These are phyloP conservation scores for Melanchra persicariae DNA, from an alignment of 2,888 invertebrate species.

Conservation along the genomic window DNA sequence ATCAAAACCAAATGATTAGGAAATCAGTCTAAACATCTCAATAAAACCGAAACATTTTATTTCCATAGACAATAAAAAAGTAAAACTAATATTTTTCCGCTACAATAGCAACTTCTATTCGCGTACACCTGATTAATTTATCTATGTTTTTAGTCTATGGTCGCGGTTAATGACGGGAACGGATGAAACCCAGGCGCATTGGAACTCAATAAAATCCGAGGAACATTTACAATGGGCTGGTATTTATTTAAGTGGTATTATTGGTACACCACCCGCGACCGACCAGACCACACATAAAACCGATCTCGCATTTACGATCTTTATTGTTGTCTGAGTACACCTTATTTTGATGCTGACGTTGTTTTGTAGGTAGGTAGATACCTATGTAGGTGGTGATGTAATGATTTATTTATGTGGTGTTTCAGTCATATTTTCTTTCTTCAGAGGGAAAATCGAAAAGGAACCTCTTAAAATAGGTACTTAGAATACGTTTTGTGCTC, in stretches of 20 bases:
- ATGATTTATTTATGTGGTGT: neutral
- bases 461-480: neutral
- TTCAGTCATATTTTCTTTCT: neutral
- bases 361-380: conserved; percentile 11
- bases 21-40: conserved; percentile 58
- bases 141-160: conserved; percentile 85
- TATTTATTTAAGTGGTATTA: conserved; percentile 89
- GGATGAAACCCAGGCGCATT: conserved; percentile 85
- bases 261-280: conserved; percentile 76
- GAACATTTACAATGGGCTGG: conserved; percentile 77
- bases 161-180: conserved; percentile 78
- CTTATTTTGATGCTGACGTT: conserved; percentile 50
- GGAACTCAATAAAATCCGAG: conserved; percentile 85
- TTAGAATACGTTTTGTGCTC: neutral
- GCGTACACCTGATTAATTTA: conserved; percentile 84
- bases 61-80: conserved; percentile 55
- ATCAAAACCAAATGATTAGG: conserved; percentile 56
- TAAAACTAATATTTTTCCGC: conserved; percentile 67
- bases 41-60: conserved; percentile 53
- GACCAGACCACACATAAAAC: conserved; percentile 84
- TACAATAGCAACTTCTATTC: conserved; percentile 69
- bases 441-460: neutral
- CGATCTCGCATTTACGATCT: conserved; percentile 68
- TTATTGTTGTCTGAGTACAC: conserved; percentile 65
- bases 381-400: conserved; percentile 21